phyloP scores from a whole-genome alignment of 2,888 invertebrate genomes.

The Syritta pipiens region DNA sequence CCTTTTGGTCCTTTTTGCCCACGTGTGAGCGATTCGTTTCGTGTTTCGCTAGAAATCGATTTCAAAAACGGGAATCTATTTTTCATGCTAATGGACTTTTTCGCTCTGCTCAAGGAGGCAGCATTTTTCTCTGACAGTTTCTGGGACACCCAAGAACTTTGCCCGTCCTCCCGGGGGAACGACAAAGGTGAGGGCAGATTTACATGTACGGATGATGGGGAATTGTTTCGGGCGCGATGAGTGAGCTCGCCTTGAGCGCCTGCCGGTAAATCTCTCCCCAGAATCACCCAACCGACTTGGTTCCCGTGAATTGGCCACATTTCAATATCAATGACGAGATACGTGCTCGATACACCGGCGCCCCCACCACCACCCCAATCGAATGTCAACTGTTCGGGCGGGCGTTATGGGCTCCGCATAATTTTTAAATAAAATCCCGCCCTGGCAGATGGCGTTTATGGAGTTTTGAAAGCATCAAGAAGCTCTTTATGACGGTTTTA shows the following conservation, averaged over 20 bases:
- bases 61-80: conserved; percentile 63
- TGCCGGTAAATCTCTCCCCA: conserved; percentile 17
- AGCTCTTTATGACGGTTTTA: conserved; percentile 65
- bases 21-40: too few species aligned
- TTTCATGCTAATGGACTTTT: conserved; percentile 67
- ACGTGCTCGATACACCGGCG: background rate
- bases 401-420: conserved; percentile 58
- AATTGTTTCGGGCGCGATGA: too few species aligned
- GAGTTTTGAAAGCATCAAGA: conserved; percentile 67
- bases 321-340: conserved; percentile 56
- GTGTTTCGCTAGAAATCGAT: too few species aligned
- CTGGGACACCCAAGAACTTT: background rate
- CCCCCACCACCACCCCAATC: background rate
- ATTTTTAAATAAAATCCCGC: conserved; percentile 68
- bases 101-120: conserved; percentile 36
- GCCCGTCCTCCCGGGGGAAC: background rate
- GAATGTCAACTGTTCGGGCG: conserved; percentile 46
- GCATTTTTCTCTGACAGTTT: background rate
- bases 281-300: conserved; percentile 11
- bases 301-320: conserved; percentile 51
- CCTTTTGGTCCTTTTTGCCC: too few species aligned
- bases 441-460: conserved; percentile 64
- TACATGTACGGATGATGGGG: too few species aligned
- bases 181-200: too few species aligned
- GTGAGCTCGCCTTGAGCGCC: background rate